Evolutionary conservation across 2,888 invertebrate genomes (phyloP).

Genomic region (Aspidiotus rigidus): DNA sequence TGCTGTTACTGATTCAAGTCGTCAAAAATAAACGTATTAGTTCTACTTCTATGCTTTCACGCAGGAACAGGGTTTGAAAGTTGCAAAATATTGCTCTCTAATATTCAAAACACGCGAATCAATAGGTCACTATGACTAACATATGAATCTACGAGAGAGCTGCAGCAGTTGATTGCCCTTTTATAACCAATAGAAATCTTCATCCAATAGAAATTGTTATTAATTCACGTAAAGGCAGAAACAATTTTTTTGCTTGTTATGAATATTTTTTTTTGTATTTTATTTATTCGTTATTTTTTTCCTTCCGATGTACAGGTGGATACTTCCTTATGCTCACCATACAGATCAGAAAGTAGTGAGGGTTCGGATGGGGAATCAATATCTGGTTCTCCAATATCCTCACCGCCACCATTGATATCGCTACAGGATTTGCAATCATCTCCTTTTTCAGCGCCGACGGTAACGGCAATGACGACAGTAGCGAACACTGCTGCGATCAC

Average conservation of each 20-base stretch:
- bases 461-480: conserved; percentile 36
- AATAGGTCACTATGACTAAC: not conserved
- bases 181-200: not conserved
- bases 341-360: conserved; percentile 29
- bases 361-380: conserved; percentile 33
- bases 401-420: conserved; percentile 32
- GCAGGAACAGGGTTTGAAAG: no score
- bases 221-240: not conserved
- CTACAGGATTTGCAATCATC: conserved; percentile 30
- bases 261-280: not conserved
- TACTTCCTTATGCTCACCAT: conserved; percentile 27
- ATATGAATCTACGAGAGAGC: not conserved
- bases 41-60: no score
- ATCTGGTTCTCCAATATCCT: conserved; percentile 33
- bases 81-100: no score
- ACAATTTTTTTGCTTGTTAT: not conserved
- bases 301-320: conserved; percentile 17
- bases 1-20: conserved; percentile 20
- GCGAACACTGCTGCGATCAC: conserved; percentile 42
- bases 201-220: no score
- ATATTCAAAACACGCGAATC: not conserved
- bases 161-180: not conserved
- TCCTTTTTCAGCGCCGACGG: conserved; percentile 43
- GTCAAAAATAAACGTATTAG: not conserved
- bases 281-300: not conserved